Base-by-base conservation (phyloP, 35 echinoderm and acorn worm genomes). In the Amphiura filiformis region DNA sequence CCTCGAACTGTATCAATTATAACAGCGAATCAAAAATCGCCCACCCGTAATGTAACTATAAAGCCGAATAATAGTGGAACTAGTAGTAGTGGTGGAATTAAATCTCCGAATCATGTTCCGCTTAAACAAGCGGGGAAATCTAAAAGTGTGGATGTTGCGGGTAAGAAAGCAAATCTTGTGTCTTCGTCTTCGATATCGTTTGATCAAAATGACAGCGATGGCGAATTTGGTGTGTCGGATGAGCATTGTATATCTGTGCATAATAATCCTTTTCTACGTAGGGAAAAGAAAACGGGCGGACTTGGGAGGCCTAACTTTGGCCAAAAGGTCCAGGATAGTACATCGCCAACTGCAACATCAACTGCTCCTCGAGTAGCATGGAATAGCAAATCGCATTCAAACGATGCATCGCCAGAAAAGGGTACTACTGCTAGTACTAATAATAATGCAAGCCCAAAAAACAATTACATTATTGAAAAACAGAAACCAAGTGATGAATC, bases 171-270 rank as follows among this genome's bases (percentile, higher is more conserved):
- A 11, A 52, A 52, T 52, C 7, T 11, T 70, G 61, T 70, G 11
- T 70, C 61, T 18, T 70, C 61, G 26, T 13, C 7, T 26, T 70
- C 61, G 9, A 4, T 70, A 15, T 52, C 44, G 44, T 52, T 52
- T 52, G 82, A 56, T 9, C 23, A 65, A 76, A 75, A 87, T 78
- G 85, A 87, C 17, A 13, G 35, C 0, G 85, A 70, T 70, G 28
- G 28, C 2, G 61, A 70, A 4, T 70, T 70, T 78, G 88, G 94
- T 32, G 94, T 96, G 35, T 96, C 88, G n/a, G 94, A 96, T 32
- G 94, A 96, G 79, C 94, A 96, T 44, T 87, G 86, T 56, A 57
- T 91, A 40, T 88, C 90, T 28, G 94, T 96, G 0, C 86, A 84
- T 28, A 82, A 96, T 52, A 96, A 96, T 61, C 90, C 90, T 3